Evolutionary conservation across 2,797 vertebrate genomes (phyloP).

Genomic region (Petrocephalus sullivani): DNA sequence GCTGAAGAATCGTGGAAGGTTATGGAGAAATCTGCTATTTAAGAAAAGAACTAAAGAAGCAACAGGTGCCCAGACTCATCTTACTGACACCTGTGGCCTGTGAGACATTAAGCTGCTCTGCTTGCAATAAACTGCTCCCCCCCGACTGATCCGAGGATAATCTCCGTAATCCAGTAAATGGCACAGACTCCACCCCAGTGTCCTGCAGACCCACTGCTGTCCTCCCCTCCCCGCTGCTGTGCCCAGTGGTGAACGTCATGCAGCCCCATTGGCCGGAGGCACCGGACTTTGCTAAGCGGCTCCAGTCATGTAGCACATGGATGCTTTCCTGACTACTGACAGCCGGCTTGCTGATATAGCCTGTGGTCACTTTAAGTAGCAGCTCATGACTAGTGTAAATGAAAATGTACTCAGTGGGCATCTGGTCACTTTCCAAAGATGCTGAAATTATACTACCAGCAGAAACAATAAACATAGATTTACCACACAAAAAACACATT

Average conservation of each 20-base stretch:
- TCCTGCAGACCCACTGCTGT: slow-evolving; percentile 29
- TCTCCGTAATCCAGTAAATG: slow-evolving; percentile 68
- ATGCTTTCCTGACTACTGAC: background rate
- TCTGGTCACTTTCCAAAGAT: background rate
- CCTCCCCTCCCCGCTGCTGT: slow-evolving; percentile 1
- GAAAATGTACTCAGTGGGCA: background rate
- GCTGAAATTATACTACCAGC: background rate
- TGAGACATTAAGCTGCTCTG: slow-evolving; percentile 50
- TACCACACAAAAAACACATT: background rate
- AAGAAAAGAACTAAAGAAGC: background rate
- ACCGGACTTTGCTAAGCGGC: background rate
- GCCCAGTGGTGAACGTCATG: background rate
- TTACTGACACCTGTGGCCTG: slow-evolving; percentile 35
- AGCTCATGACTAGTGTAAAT: background rate
- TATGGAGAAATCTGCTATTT: background rate
- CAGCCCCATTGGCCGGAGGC: background rate
- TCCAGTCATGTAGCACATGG: background rate
- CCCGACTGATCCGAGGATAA: slow-evolving; percentile 65
- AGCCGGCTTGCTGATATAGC: slow-evolving; percentile 42
- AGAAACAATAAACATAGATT: background rate
- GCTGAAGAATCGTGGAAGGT: background rate
- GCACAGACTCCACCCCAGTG: slow-evolving; percentile 46
- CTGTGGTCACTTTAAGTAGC: slow-evolving; percentile 57
- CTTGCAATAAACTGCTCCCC: slow-evolving; percentile 57
- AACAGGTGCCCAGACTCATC: slow-evolving; percentile 51